phyloP scores from a whole-genome alignment of 2,797 vertebrate species.

The Alauda arvensis region DNA sequence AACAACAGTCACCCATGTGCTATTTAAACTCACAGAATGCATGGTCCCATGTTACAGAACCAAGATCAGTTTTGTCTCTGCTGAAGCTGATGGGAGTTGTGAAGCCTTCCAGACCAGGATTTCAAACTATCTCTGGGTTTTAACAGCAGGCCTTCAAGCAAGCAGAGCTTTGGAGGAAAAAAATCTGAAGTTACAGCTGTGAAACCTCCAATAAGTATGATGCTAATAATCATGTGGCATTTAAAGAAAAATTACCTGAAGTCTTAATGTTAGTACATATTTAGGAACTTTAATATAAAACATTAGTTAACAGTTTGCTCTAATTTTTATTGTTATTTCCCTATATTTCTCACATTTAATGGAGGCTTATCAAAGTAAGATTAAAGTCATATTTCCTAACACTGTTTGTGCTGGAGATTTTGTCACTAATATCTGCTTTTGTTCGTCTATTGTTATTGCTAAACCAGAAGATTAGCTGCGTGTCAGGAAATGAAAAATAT shows the following conservation, averaged over 20 bases:
- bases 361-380: background rate
- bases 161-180: background rate
- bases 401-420: background rate
- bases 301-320: background rate
- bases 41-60: background rate
- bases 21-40: background rate
- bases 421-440: background rate
- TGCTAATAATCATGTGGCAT: accelerated
- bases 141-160: background rate
- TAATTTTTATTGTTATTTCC: background rate
- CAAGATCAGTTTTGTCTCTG: background rate
- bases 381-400: background rate
- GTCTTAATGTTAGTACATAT: background rate
- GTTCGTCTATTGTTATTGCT: background rate
- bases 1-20: background rate
- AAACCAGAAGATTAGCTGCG: background rate
- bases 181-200: background rate
- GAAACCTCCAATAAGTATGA: background rate
- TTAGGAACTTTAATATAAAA: background rate
- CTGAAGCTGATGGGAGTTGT: background rate
- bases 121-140: background rate
- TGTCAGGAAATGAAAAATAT: constrained; percentile 15
- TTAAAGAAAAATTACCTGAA: background rate
- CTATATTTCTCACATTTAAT: background rate
- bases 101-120: background rate